These are phyloP conservation scores for Melipona beecheii DNA, from an alignment of 2,888 invertebrate genomes.

Conservation along the genomic window DNA sequence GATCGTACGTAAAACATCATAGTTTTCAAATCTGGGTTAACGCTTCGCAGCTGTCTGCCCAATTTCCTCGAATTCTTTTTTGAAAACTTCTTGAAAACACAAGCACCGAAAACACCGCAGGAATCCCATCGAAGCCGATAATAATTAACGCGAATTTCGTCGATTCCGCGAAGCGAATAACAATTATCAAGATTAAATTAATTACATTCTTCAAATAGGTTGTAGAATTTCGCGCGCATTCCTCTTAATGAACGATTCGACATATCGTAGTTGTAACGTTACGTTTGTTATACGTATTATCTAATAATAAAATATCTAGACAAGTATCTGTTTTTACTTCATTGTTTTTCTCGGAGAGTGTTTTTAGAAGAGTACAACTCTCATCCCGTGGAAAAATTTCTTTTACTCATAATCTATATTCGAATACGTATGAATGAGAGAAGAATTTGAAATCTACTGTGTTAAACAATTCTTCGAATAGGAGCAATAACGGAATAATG, in stretches of 20 bases:
- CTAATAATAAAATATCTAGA: neutral
- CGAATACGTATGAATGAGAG: neutral
- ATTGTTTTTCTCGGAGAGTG: neutral
- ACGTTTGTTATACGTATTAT: constrained; percentile 27
- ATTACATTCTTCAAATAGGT: constrained; percentile 55
- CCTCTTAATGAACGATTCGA: constrained; percentile 41
- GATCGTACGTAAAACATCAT: constrained; percentile 10
- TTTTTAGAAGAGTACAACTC: neutral
- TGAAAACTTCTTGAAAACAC: constrained; percentile 13
- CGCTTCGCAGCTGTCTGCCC: constrained; percentile 14
- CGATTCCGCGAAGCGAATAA: constrained; percentile 19
- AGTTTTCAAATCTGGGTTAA: constrained; percentile 32
- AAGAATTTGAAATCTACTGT: no score
- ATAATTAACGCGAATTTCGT: constrained; percentile 14
- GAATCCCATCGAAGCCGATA: constrained; percentile 33
- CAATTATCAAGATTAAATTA: constrained; percentile 39
- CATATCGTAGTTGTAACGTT: constrained; percentile 4
- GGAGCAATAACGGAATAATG: no score
- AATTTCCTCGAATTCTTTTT: constrained; percentile 24
- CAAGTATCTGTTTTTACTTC: constrained; percentile 5
- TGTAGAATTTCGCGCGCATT: constrained; percentile 51
- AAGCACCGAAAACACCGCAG: neutral
- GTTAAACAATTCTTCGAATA: no score
- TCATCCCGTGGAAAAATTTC: neutral
- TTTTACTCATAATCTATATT: neutral